Evolutionary conservation across 2,113 vertebrate species (phyloP), one percentile per base, ranked within the genome.

Genomic region (Pogona vitticeps): DNA sequence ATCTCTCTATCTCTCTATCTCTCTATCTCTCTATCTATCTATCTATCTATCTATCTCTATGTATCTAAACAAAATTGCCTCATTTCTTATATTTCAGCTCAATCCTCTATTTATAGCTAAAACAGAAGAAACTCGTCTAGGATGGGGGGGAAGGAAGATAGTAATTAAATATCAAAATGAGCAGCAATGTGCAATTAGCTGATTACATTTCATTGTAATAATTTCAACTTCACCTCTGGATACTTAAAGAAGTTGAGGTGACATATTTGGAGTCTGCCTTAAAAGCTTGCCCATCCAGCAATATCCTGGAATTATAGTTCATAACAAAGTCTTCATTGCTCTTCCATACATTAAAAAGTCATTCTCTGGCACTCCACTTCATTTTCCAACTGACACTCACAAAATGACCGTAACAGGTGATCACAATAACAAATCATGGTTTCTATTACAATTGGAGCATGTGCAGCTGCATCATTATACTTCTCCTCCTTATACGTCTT

Each of bases 311-410:
- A 82, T 56, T 90, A 31, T 70, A 65, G 26, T 63, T 46, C 52
- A 84, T 81, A 85, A 90, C 33, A 15, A 72, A 40, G 82, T 26
- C n/a, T 46, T 77, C 20, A n/a, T 17, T 72, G 65, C 12, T 20
- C 59, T 76, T 31, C 83, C 59, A n/a, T 71, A 15, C 33, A 78
- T 80, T 63, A 59, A 82, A 81, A 86, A 87, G 58, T 13, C 38
- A 3, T 40, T 87, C 2, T n/a, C 68, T 40, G 56, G n/a, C 72
- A 18, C 61, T 23, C 31, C 1, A 33, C 14, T 4, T 86, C 2
- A 2, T 84, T 89, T 89, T 72, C 40, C 40, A 59, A 33, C 76
- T 88, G 72, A 76, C 14, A 63, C 2, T 28, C 23, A 65, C 76
- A 88, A 28, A 89, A 68, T 18, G 33, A 12, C 5, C 82, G 5